Evolutionary conservation across 1,140 invertebrate genomes (phyloP), one percentile per base, ranked within the genome.

Genomic region (Temnothorax longispinosus): DNA sequence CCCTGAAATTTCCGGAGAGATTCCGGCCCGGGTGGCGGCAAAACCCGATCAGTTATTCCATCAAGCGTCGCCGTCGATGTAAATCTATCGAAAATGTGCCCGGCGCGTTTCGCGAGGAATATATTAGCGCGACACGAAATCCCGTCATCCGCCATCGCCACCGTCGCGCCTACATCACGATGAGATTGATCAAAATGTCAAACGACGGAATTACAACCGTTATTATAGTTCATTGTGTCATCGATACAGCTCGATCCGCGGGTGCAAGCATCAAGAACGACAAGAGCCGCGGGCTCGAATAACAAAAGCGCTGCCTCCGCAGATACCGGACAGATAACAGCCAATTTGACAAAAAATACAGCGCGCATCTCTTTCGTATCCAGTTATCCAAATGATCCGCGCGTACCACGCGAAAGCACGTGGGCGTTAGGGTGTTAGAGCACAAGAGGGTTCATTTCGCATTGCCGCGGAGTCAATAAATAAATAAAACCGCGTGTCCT

Each of bases 141-240:
- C 44, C 54, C 65, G 52, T 72, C 13, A 21, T 21, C n/a, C 64
- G 38, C 8, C 65, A 41, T 41, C 44, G 32, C 41, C 44, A 32
- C 32, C 13, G 62, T 32, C n/a, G 69, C 32, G 32, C 47, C 54
- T 60, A 67, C 32, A 74, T 74, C 54, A 82, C 18, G 18, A 27
- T 35, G 35, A 82, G 56, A 82, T 82, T 82, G 80, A 82, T 82
- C 80, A 82, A 82, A 74, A 82, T 82, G 54, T 35, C 60, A 82
- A 82, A 82, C 41, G 67, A 2, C n/a, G 21, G 54, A 82, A 60
- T 82, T 82, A 58, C 21, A 47, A 35, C 11, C 35, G 21, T 75
- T 27, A 27, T 27, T 76, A 76, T 60, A 76, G 50, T n/a, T 32
- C 47, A n/a, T 67, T n/a, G 13, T 69, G 35, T 69, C 47, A 41